Evolutionary conservation across 2,113 vertebrate genomes (phyloP).

Genomic region (Cebus imitator): DNA sequence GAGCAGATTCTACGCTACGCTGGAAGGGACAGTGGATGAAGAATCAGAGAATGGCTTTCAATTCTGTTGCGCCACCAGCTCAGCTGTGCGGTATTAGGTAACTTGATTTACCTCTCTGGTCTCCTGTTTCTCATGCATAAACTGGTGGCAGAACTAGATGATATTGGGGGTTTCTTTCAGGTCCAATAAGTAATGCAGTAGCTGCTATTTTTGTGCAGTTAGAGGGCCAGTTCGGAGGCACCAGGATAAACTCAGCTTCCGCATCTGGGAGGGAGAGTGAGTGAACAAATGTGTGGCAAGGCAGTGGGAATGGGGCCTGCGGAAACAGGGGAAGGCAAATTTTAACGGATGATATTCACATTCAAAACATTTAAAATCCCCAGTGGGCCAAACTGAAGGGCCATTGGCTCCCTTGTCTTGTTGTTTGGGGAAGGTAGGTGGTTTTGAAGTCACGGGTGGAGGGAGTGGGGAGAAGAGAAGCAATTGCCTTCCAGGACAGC

Average conservation of each 20-base stretch:
- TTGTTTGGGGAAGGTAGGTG: not conserved
- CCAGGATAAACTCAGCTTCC: not conserved
- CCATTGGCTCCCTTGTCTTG: no score
- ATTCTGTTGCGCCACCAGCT: rapidly evolving
- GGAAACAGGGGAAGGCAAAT: not conserved
- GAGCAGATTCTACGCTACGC: rapidly evolving
- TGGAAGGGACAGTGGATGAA: not conserved
- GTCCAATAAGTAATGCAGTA: not conserved
- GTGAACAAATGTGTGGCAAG: no score
- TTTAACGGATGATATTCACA: rapidly evolving
- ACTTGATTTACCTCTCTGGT: not conserved
- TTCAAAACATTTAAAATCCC: not conserved
- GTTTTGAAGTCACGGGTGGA: not conserved
- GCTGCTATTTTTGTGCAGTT: not conserved
- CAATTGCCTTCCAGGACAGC: not conserved
- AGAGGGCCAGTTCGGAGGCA: not conserved
- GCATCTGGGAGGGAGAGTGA: not conserved
- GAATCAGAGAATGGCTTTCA: not conserved
- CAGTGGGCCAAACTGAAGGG: not conserved
- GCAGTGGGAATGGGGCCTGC: not conserved
- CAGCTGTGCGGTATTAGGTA: not conserved
- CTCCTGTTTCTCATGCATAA: not conserved
- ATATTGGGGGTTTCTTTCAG: not conserved
- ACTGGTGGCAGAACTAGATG: not conserved
- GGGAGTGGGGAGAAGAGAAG: not conserved